Evolutionary conservation across 35 echinoderm and acorn worm species (phyloP).

Genomic region (Patiria miniata): DNA sequence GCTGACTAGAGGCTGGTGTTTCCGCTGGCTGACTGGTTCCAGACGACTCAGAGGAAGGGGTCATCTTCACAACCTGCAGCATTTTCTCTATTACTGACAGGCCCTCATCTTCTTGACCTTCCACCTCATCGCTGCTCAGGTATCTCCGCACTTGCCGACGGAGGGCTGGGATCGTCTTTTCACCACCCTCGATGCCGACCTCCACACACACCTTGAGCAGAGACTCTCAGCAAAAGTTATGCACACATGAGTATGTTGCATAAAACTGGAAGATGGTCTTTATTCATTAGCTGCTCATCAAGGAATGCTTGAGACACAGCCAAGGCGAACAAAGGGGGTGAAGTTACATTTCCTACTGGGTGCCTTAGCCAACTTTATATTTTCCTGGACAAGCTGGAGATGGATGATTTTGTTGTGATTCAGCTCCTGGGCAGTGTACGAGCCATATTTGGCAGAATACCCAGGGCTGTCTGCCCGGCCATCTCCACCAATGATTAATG

Average conservation of each 20-base stretch:
- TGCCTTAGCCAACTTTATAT: too few relatives aligned
- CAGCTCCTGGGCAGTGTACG: conserved; percentile 30
- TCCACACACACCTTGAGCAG: background rate
- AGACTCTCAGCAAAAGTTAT: too few relatives aligned
- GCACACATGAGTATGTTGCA: too few relatives aligned
- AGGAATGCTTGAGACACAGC: too few relatives aligned
- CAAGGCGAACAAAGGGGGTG: too few relatives aligned
- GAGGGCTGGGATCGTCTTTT: background rate
- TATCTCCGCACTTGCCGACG: background rate
- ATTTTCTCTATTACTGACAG: background rate
- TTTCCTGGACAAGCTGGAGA: too few relatives aligned
- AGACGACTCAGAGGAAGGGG: background rate
- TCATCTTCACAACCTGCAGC: background rate
- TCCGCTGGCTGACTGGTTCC: background rate
- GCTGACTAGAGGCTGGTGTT: background rate
- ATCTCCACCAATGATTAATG: conserved; percentile 23
- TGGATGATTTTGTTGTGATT: too few relatives aligned
- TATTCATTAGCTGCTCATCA: too few relatives aligned
- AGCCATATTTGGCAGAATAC: conserved; percentile 38
- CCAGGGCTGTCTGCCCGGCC: conserved; percentile 53
- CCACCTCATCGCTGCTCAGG: conserved; percentile 26
- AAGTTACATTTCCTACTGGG: too few relatives aligned
- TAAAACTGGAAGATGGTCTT: too few relatives aligned
- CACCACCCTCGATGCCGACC: background rate
- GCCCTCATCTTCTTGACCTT: conserved; percentile 12